phyloP scores from a whole-genome alignment of 2,113 vertebrate genomes.

The Eubucco bourcierii region DNA sequence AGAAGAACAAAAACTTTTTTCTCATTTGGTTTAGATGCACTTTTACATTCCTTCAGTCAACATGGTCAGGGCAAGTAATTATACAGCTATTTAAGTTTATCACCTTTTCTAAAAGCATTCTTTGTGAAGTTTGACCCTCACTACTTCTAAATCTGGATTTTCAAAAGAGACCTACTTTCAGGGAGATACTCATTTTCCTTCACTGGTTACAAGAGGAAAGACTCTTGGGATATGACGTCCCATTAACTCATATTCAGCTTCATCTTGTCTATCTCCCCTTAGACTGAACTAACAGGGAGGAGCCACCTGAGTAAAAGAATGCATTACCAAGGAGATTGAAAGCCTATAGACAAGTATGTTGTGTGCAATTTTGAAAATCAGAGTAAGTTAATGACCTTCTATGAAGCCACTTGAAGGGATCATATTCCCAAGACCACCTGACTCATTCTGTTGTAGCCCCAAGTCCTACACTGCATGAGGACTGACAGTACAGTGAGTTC shows the following conservation, averaged over 20 bases:
- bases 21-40: background rate
- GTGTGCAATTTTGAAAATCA: background rate
- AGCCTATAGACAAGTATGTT: background rate
- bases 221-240: background rate
- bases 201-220: background rate
- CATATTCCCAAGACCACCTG: background rate
- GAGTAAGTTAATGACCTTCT: background rate
- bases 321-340: background rate
- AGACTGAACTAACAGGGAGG: background rate
- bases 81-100: background rate
- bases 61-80: background rate
- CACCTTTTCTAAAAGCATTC: background rate
- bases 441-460: background rate
- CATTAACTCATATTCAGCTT: background rate
- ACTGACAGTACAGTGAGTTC: background rate
- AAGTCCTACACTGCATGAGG: fast-evolving
- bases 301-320: background rate
- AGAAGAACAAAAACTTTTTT: background rate
- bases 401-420: background rate
- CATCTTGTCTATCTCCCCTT: background rate
- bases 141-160: background rate
- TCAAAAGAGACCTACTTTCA: background rate
- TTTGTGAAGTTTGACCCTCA: background rate
- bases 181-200: background rate
- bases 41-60: background rate